Conservation (phyloP, 1,140 invertebrate species). For the Leptonema lineaticorne region DNA sequence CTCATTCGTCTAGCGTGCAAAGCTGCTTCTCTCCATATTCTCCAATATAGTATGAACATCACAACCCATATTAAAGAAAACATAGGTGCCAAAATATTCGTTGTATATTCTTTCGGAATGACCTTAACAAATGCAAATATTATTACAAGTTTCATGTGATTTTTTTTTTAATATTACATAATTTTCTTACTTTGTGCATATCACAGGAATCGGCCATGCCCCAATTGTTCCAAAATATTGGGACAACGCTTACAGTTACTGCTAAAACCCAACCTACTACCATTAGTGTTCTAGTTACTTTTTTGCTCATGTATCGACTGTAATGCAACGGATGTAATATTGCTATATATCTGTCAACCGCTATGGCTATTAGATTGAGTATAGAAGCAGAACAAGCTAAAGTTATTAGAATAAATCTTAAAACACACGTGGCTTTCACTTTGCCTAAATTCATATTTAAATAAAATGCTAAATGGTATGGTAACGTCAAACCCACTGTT, state of each 20-base stretch:
- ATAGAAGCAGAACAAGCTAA: constrained; percentile 75
- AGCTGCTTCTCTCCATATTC: constrained; percentile 71
- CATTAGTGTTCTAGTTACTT: constrained; percentile 61
- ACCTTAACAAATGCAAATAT: constrained; percentile 43
- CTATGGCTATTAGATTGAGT: constrained; percentile 79
- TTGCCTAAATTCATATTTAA: constrained; percentile 58
- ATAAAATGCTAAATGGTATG: constrained; percentile 74
- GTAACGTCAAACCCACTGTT: constrained; percentile 69
- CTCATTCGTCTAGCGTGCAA: constrained; percentile 66
- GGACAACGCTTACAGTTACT: constrained; percentile 62
- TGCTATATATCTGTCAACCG: constrained; percentile 79
- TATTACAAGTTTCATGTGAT: not conserved
- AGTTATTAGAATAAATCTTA: constrained; percentile 70
- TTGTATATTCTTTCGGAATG: constrained; percentile 62
- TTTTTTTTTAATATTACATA: not conserved
- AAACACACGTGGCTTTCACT: constrained; percentile 62
- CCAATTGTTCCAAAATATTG: constrained; percentile 74
- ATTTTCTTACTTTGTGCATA: constrained; percentile 52
- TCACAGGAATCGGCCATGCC: constrained; percentile 58
- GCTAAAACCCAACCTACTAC: constrained; percentile 64
- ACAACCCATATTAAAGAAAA: constrained; percentile 69
- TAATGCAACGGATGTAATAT: constrained; percentile 81
- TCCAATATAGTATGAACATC: constrained; percentile 71
- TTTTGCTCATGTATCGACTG: constrained; percentile 65
- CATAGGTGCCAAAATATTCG: constrained; percentile 65